phyloP scores from a whole-genome alignment of 2,113 vertebrate species.

The Gymnorhina tibicen region DNA sequence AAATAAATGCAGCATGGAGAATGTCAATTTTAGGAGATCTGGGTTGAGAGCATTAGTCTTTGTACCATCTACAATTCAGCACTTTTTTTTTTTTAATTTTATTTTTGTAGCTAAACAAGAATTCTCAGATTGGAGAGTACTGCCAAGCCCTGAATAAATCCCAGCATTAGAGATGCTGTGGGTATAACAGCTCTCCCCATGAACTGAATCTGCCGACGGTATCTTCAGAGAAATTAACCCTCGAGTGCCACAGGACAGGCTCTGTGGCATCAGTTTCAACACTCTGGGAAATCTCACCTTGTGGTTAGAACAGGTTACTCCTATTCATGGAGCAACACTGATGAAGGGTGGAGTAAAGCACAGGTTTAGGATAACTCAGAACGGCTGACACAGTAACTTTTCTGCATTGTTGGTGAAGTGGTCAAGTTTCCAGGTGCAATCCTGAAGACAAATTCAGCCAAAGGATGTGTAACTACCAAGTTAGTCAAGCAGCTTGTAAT shows the following conservation, averaged over 20 bases:
- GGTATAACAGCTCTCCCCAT: not conserved
- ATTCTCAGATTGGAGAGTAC: conserved; percentile 25
- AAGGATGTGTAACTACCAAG: not conserved
- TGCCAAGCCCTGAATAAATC: conserved; percentile 21
- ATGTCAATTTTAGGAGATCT: not conserved
- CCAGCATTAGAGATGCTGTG: conserved; percentile 1
- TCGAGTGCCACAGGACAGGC: not conserved
- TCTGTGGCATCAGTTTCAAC: not conserved
- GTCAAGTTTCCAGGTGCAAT: not conserved
- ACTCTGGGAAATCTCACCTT: not conserved
- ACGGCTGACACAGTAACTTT: not conserved
- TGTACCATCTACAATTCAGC: not conserved
- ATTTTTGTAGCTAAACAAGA: conserved; percentile 1
- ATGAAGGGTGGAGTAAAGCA: not conserved
- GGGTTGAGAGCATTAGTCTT: not conserved
- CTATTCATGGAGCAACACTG: not conserved
- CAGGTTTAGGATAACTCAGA: not conserved
- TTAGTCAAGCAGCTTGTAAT: not conserved
- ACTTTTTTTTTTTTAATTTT: not conserved
- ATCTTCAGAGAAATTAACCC: conserved; percentile 26
- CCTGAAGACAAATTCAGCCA: not conserved
- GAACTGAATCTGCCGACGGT: not conserved
- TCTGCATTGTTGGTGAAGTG: not conserved
- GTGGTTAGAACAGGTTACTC: not conserved
- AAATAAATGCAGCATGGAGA: not conserved